phyloP scores from a whole-genome alignment of 1,140 invertebrate genomes.

The Papilio polyxenes region DNA sequence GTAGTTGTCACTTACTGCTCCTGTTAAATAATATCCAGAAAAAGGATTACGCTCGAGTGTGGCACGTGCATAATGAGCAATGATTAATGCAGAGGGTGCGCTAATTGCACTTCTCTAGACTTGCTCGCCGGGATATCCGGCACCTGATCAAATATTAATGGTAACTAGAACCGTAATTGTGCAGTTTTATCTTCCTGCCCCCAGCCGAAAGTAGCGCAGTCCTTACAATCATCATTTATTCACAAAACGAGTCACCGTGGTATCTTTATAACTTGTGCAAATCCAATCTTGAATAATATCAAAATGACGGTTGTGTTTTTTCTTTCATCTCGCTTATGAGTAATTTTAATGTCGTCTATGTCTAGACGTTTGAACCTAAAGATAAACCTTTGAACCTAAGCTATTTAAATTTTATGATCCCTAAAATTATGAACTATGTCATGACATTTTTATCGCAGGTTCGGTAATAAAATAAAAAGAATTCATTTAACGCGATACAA shows the following conservation, averaged over 20 bases:
- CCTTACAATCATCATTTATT: constrained; percentile 2
- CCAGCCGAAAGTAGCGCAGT: neutral
- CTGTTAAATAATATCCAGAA: neutral
- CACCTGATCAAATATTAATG: constrained; percentile 11
- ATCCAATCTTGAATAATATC: neutral
- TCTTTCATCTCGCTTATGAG: neutral
- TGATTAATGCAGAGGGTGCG: neutral
- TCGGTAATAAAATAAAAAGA: neutral
- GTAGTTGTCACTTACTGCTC: neutral
- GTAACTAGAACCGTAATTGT: constrained; percentile 3
- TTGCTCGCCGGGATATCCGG: constrained; percentile 10
- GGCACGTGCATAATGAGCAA: neutral
- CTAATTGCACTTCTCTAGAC: constrained; percentile 23
- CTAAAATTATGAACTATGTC: neutral
- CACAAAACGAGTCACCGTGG: neutral
- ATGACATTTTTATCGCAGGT: neutral
- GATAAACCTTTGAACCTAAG: constrained; percentile 12
- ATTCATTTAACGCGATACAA: neutral
- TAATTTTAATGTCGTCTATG: neutral
- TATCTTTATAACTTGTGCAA: constrained; percentile 1
- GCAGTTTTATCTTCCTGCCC: neutral
- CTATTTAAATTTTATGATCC: constrained; percentile 11
- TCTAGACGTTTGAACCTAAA: constrained; percentile 20
- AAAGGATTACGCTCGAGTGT: neutral
- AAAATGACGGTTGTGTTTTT: neutral